Evolutionary conservation across 2,888 invertebrate species (phyloP).

Genomic region (Eilema depressum): DNA sequence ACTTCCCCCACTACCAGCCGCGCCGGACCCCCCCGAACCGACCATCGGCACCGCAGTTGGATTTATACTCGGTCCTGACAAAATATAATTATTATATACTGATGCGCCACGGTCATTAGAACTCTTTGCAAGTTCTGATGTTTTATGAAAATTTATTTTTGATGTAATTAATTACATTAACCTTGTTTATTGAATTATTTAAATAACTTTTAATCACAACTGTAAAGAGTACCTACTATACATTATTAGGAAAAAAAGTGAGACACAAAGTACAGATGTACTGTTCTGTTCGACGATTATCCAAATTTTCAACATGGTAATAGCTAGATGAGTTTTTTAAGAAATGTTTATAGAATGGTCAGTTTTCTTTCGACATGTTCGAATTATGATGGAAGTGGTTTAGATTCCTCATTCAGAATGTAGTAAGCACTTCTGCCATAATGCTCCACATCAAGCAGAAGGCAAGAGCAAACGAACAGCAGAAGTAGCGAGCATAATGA

Average conservation of each 20-base stretch:
- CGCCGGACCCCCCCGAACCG: constrained; percentile 29
- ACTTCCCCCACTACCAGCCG: constrained; percentile 31
- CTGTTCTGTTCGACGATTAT: background rate
- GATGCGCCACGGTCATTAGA: background rate
- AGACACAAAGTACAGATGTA: too few relatives aligned
- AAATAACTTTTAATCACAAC: too few relatives aligned
- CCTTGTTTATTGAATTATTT: too few relatives aligned
- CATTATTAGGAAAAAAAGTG: too few relatives aligned
- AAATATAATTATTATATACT: constrained; percentile 9
- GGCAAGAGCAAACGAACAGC: constrained; percentile 31
- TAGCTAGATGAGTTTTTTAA: background rate
- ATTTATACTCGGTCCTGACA: constrained; percentile 38
- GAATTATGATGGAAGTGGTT: background rate
- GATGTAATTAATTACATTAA: too few relatives aligned
- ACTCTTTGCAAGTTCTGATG: constrained; percentile 6
- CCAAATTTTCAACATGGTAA: background rate
- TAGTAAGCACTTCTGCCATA: constrained; percentile 27
- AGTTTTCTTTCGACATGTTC: constrained; percentile 2
- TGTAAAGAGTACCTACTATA: too few relatives aligned
- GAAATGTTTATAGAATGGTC: background rate
- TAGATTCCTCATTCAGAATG: constrained; percentile 7
- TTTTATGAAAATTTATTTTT: background rate
- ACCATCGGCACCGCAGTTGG: constrained; percentile 44
- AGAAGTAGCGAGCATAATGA: constrained; percentile 35
- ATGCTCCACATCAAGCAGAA: constrained; percentile 13